Conservation (phyloP, 1,140 invertebrate genomes). For the Pogonognathellus flavescens region DNA sequence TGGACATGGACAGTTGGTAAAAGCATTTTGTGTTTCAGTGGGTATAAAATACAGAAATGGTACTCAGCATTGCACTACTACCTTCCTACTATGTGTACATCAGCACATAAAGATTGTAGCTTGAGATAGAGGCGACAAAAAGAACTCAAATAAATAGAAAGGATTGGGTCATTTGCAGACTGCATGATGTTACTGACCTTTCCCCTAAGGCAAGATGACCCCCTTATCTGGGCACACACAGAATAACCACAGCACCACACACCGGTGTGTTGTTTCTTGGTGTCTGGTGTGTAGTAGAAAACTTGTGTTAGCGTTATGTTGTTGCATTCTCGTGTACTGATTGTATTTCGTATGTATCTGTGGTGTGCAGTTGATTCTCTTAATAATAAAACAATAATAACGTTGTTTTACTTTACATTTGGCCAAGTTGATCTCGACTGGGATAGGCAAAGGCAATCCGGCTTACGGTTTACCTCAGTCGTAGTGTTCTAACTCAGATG, state of each 20-base stretch:
- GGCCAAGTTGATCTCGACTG: constrained; percentile 9
- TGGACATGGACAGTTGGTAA: constrained; percentile 3
- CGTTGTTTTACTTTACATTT: constrained; percentile 11
- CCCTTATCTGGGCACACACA: constrained; percentile 26
- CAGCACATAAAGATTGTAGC: not conserved
- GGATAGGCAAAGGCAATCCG: constrained; percentile 8
- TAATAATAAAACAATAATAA: not conserved
- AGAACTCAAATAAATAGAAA: constrained; percentile 36
- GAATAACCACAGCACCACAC: not conserved
- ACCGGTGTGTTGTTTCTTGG: not conserved
- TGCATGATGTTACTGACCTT: constrained; percentile 43
- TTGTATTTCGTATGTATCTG: not conserved
- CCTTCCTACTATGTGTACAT: not conserved
- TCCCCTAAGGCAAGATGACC: constrained; percentile 49
- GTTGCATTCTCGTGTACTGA: not conserved
- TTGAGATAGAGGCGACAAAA: not conserved
- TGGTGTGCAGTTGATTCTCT: constrained; percentile 25
- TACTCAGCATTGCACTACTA: not conserved
- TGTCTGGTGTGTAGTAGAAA: not conserved
- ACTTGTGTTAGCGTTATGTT: too few species aligned
- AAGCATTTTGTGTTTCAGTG: constrained; percentile 4
- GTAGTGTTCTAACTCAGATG: not conserved
- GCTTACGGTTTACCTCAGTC: constrained; percentile 13
- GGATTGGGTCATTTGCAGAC: constrained; percentile 50
- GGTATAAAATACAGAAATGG: not conserved